phyloP scores from a whole-genome alignment of 2,888 invertebrate genomes.

The Rhabditophanes sp. region DNA sequence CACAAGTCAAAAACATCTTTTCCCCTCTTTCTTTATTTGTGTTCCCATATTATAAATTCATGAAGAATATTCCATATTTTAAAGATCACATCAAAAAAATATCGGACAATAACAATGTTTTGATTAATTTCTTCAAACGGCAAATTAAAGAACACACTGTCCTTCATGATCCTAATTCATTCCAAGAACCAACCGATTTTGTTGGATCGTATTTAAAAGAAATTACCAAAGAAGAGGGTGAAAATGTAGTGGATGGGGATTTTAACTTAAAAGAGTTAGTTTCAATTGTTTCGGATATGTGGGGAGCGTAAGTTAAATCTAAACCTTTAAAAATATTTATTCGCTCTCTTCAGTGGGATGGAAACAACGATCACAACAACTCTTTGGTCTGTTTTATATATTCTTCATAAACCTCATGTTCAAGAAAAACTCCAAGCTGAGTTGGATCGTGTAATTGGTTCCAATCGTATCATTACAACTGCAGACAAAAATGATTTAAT shows the following conservation, averaged over 20 bases:
- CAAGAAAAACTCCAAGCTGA: constrained; percentile 19
- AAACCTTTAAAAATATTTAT: no score
- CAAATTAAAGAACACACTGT: constrained; percentile 11
- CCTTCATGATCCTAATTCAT: constrained; percentile 4
- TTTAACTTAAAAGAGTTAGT: no score
- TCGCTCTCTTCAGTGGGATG: constrained; percentile 21
- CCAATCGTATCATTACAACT: constrained; percentile 14
- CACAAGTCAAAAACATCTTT: no score
- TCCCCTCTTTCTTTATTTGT: no score
- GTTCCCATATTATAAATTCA: no score
- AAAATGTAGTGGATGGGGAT: no score
- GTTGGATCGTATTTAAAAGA: constrained; percentile 8
- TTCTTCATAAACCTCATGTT: constrained; percentile 8
- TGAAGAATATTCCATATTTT: no score
- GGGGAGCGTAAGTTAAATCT: no score
- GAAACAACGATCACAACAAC: constrained; percentile 22
- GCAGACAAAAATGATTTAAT: constrained; percentile 15
- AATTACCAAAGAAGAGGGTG: neutral
- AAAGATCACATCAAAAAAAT: no score
- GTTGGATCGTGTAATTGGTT: constrained; percentile 14
- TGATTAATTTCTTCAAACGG: constrained; percentile 9
- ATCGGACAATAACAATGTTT: no score
- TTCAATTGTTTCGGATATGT: no score
- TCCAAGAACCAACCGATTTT: constrained; percentile 9
- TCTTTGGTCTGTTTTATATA: constrained; percentile 12